These are phyloP conservation scores for Eira barbara DNA, from an alignment of 2,113 vertebrate species.

Conservation along the genomic window DNA sequence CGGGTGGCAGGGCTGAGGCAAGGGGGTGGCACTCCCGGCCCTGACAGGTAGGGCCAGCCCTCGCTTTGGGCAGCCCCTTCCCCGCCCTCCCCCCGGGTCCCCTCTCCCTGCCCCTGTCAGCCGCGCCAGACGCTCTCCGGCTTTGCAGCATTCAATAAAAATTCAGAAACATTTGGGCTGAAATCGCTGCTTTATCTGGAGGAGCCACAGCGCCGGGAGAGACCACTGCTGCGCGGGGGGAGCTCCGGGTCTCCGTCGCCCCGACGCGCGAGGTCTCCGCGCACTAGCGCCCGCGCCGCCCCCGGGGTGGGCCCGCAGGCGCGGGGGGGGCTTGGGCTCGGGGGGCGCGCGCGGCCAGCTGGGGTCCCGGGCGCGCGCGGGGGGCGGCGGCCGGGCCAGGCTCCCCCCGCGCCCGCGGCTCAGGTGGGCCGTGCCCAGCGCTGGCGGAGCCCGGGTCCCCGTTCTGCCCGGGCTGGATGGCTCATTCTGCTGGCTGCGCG, in stretches of 20 bases:
- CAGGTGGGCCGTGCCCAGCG: constrained; percentile 74
- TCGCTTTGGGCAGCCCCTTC: constrained; percentile 32
- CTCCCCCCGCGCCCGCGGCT: constrained; percentile 60
- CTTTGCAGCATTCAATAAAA: constrained; percentile 78
- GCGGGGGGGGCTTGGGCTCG: rapidly evolving
- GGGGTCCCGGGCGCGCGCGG: neutral
- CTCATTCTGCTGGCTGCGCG: constrained; percentile 79
- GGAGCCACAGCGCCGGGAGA: constrained; percentile 81
- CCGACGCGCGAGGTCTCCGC: neutral
- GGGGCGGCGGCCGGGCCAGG: neutral
- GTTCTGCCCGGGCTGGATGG: constrained; percentile 77
- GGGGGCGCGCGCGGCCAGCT: neutral
- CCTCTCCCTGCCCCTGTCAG: constrained; percentile 71
- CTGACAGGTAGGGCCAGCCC: constrained; percentile 64
- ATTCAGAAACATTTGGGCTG: constrained; percentile 80
- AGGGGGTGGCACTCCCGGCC: constrained; percentile 47
- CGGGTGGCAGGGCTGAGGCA: constrained; percentile 35
- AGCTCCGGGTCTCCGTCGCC: neutral
- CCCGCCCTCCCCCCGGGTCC: constrained; percentile 22
- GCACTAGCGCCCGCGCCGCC: neutral
- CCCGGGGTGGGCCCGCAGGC: neutral
- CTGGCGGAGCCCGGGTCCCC: constrained; percentile 77
- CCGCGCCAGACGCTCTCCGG: constrained; percentile 68
- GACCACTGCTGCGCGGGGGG: constrained; percentile 78
- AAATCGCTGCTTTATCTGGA: constrained; percentile 83